Evolutionary conservation across 2,113 vertebrate species (phyloP).

Genomic region (Xiphophorus hellerii): DNA sequence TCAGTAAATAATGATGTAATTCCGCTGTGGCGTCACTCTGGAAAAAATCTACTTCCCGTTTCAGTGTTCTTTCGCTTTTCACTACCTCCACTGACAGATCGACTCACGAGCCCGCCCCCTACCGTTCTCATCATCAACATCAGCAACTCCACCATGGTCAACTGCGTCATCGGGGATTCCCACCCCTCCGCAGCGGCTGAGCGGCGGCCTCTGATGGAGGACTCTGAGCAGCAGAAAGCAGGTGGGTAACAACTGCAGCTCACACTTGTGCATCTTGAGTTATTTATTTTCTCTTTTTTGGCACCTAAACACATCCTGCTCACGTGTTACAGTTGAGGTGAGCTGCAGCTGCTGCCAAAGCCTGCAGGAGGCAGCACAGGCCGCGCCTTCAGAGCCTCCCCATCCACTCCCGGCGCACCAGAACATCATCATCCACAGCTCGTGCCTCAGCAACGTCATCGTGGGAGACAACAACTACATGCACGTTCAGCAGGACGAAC

Average conservation of each 20-base stretch:
- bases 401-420: slow-evolving; percentile 7
- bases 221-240: neutral
- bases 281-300: neutral
- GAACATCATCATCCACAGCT: slow-evolving; percentile 61
- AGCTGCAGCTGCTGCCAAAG: slow-evolving; percentile 19
- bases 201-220: slow-evolving; percentile 42
- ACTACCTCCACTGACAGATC: slow-evolving; percentile 30
- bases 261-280: neutral
- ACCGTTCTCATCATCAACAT: slow-evolving; percentile 75
- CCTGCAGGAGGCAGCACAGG: slow-evolving; percentile 33
- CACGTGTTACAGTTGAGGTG: slow-evolving; percentile 4
- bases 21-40: slow-evolving; percentile 20
- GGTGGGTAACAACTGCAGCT: slow-evolving; percentile 44
- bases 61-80: slow-evolving; percentile 41
- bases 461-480: slow-evolving; percentile 78
- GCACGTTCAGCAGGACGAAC: slow-evolving; percentile 38
- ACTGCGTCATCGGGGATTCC: slow-evolving; percentile 73
- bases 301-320: neutral
- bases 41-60: slow-evolving; percentile 53
- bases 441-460: slow-evolving; percentile 71
- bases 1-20: neutral
- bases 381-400: neutral
- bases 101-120: slow-evolving; percentile 21
- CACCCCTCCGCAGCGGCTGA: slow-evolving; percentile 29
- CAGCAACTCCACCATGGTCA: slow-evolving; percentile 72